Percentiles rank a stretch among this genome's conserved stretches.
These are phyloP conservation scores for Heliothis peltigera DNA, from an alignment of 2,888 invertebrate genomes.

Conservation along the genomic window DNA sequence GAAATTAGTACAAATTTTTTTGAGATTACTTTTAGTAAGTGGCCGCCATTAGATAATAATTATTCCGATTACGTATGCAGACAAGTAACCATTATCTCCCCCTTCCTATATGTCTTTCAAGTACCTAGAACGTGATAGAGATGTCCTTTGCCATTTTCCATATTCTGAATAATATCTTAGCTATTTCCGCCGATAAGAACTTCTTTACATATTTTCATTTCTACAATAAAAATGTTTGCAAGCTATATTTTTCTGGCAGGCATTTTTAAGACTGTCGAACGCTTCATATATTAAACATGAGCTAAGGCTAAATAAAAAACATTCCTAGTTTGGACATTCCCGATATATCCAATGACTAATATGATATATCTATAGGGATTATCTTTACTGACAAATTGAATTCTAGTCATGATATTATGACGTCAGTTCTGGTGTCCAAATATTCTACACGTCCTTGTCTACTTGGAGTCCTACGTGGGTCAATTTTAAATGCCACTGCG, in stretches of 20 bases:
- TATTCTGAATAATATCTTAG: not conserved
- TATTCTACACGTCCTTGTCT: constrained; percentile 45
- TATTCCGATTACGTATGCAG: not conserved
- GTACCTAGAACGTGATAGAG: not conserved
- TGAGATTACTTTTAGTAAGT: not conserved
- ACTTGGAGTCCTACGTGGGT: constrained; percentile 43
- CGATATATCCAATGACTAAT: not conserved
- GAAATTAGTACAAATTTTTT: not conserved
- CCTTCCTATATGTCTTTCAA: not conserved
- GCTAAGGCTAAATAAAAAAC: not conserved
- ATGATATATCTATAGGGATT: not conserved
- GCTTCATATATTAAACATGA: not conserved
- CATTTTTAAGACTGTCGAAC: too few relatives aligned
- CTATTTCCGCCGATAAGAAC: not conserved
- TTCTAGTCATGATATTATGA: constrained; percentile 19
- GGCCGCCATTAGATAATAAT: not conserved
- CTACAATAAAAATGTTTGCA: too few relatives aligned
- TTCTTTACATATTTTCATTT: too few relatives aligned
- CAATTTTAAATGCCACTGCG: constrained; percentile 27
- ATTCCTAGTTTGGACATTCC: not conserved
- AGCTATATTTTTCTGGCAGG: too few relatives aligned
- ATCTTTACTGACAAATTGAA: not conserved
- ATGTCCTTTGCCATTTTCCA: not conserved
- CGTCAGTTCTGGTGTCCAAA: constrained; percentile 26
- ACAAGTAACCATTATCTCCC: too few relatives aligned